Conservation (phyloP, 1,140 invertebrate species). For the Antheraea pernyi region DNA sequence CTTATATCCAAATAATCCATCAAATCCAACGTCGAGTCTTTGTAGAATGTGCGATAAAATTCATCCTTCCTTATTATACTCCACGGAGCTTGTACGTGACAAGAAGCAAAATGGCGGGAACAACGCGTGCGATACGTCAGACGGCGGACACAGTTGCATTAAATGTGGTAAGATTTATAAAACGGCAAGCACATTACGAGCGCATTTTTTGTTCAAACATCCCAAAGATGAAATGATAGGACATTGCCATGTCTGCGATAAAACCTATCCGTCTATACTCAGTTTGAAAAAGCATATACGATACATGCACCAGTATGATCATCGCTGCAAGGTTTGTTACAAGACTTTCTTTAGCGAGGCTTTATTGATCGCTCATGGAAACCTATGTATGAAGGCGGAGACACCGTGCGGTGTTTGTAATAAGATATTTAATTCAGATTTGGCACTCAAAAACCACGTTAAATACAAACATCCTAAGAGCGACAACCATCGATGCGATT, state of each 20-base stretch:
- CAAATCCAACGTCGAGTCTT: constrained; percentile 16
- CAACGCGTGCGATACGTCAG: no score
- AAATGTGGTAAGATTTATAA: constrained; percentile 53
- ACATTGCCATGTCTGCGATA: constrained; percentile 44
- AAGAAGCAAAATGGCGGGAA: background rate
- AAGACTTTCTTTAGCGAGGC: constrained; percentile 41
- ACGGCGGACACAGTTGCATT: constrained; percentile 26
- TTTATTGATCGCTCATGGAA: constrained; percentile 32
- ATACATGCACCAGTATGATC: constrained; percentile 52
- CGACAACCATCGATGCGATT: constrained; percentile 37
- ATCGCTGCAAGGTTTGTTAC: constrained; percentile 54
- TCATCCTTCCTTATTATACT: constrained; percentile 48
- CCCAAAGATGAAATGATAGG: constrained; percentile 15
- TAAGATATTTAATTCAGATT: constrained; percentile 44
- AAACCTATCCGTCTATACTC: constrained; percentile 43
- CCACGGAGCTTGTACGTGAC: no score
- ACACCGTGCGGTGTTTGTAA: constrained; percentile 42
- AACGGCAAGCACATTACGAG: constrained; percentile 39
- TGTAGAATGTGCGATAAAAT: constrained; percentile 48
- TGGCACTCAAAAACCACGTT: constrained; percentile 53
- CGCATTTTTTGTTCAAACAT: constrained; percentile 21
- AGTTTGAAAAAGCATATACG: constrained; percentile 30
- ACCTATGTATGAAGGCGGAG: constrained; percentile 35
- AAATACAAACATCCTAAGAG: constrained; percentile 53
- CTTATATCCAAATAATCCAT: constrained; percentile 16